phyloP scores from a whole-genome alignment of 2,113 vertebrate genomes.

The Paramormyrops kingsleyae region DNA sequence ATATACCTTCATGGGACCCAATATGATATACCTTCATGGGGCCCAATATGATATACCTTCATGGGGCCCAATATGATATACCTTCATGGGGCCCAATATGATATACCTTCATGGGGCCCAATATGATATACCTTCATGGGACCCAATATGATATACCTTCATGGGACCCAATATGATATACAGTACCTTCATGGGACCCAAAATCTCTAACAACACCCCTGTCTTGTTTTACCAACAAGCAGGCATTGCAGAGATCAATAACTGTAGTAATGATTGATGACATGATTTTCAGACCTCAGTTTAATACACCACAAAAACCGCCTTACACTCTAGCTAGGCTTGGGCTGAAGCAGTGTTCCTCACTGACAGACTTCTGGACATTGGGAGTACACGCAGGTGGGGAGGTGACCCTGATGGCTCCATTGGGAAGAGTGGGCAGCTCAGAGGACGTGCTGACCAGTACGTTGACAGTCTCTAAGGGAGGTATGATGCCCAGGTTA shows the following conservation, averaged over 20 bases:
- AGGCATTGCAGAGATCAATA: not conserved
- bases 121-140: no score
- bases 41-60: no score
- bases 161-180: no score
- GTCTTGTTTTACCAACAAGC: not conserved
- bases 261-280: not conserved
- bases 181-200: not conserved
- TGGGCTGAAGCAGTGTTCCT: constrained; percentile 57
- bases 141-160: not conserved
- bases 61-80: no score
- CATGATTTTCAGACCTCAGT: not conserved
- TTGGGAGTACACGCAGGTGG: constrained; percentile 77
- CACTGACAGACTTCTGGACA: constrained; percentile 68
- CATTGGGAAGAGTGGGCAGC: constrained; percentile 75
- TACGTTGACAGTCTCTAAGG: constrained; percentile 78
- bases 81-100: no score
- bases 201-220: not conserved
- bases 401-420: constrained; percentile 74
- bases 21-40: no score
- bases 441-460: constrained; percentile 92
- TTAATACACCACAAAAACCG: not conserved
- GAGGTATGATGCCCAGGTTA: constrained; percentile 77
- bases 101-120: not conserved
- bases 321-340: constrained; percentile 67
- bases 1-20: no score